Conservation (phyloP, 2,113 vertebrate species). For the Lichenostomus cassidix region DNA sequence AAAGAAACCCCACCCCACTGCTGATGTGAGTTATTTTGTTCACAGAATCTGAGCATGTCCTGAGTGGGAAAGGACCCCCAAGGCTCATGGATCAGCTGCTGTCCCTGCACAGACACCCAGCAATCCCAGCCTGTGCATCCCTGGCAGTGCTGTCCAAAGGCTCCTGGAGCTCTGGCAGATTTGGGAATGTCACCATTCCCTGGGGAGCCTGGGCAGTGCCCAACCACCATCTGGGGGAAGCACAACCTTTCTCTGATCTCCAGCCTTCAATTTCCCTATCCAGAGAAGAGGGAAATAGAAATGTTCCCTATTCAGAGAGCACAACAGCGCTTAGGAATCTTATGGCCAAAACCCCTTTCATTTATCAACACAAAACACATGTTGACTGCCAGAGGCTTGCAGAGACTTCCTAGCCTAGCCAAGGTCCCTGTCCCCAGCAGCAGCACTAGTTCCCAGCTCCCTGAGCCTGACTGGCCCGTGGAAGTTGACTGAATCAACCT, state of each 20-base stretch:
- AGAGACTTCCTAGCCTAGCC: background rate
- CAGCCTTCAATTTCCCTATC: background rate
- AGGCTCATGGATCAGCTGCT: accelerated
- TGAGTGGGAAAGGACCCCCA: accelerated
- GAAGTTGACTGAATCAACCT: background rate
- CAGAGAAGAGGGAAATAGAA: background rate
- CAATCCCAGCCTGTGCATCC: background rate
- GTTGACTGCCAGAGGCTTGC: background rate
- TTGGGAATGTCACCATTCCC: background rate
- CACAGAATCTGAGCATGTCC: background rate
- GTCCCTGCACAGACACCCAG: background rate
- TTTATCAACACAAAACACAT: accelerated
- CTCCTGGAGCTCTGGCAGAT: background rate
- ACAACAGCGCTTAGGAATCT: accelerated
- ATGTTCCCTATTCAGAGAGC: background rate
- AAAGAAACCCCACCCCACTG: background rate
- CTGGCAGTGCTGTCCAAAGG: accelerated
- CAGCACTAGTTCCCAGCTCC: background rate
- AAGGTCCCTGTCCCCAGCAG: background rate
- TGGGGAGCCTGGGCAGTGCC: background rate
- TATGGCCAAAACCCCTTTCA: accelerated
- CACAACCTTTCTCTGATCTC: background rate
- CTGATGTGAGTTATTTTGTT: background rate
- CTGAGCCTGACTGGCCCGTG: background rate
- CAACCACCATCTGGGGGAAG: background rate